These are phyloP conservation scores for Drepana arcuata DNA, from an alignment of 1,140 invertebrate species.

Conservation along the genomic window DNA sequence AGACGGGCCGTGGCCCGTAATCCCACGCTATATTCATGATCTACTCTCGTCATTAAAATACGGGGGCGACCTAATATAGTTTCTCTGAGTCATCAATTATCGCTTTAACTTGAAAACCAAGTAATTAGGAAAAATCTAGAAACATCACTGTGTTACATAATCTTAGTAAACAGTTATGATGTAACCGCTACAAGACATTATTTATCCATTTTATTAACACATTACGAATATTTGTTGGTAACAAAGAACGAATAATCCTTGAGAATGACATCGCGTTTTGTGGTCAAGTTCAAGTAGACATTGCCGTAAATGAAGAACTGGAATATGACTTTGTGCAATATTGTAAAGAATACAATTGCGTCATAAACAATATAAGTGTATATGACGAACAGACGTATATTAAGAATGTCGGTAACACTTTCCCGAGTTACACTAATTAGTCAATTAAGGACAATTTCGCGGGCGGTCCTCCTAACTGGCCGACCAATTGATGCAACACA, in stretches of 20 bases:
- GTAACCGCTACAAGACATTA: conserved; percentile 39
- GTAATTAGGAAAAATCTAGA: background rate
- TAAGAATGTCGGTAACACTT: no score
- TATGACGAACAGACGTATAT: no score
- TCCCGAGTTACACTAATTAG: conserved; percentile 32
- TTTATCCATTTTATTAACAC: conserved; percentile 45
- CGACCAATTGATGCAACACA: conserved; percentile 39
- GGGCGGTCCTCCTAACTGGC: conserved; percentile 26
- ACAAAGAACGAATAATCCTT: conserved; percentile 22
- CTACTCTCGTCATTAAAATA: conserved; percentile 9
- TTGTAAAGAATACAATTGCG: no score
- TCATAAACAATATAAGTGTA: no score
- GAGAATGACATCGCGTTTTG: conserved; percentile 39
- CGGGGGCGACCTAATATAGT: conserved; percentile 23
- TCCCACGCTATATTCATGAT: conserved; percentile 23
- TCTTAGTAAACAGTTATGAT: conserved; percentile 32
- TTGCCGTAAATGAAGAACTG: no score
- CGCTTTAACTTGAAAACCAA: conserved; percentile 1
- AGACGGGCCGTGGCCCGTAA: conserved; percentile 11
- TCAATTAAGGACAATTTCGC: conserved; percentile 60
- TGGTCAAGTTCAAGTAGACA: conserved; percentile 60
- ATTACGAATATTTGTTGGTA: conserved; percentile 24
- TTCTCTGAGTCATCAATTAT: conserved; percentile 22
- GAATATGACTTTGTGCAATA: no score
- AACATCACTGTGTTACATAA: no score